Evolutionary conservation across 2,888 invertebrate genomes (phyloP).

Genomic region (Osmoderma eremita): DNA sequence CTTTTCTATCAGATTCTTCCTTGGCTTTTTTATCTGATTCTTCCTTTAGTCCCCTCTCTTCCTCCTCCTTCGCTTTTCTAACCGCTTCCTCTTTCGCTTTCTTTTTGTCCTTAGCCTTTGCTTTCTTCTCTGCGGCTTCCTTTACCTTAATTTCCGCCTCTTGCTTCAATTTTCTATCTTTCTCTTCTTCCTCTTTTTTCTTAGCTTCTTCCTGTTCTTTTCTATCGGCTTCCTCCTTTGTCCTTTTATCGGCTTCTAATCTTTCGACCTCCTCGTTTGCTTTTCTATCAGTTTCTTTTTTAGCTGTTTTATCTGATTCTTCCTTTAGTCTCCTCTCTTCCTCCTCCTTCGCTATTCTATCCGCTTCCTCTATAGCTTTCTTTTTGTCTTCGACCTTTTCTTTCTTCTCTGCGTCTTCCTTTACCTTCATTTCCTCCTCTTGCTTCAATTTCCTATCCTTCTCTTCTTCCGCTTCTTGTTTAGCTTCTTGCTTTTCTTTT

Average conservation of each 20-base stretch:
- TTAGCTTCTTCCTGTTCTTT: constrained; percentile 54
- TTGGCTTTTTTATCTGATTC: constrained; percentile 45
- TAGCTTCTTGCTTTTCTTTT: constrained; percentile 46
- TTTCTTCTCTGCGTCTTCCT: constrained; percentile 45
- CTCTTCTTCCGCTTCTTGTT: constrained; percentile 48
- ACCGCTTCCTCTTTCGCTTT: constrained; percentile 30
- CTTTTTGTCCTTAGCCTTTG: constrained; percentile 41
- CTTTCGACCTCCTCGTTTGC: constrained; percentile 56
- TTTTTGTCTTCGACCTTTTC: constrained; percentile 47
- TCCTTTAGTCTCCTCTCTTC: constrained; percentile 46
- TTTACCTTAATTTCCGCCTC: constrained; percentile 59
- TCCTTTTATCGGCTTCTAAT: constrained; percentile 46
- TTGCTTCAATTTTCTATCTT: too few species aligned
- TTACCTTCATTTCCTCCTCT: constrained; percentile 50
- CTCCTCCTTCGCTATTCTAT: constrained; percentile 48
- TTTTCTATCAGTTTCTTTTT: constrained; percentile 55
- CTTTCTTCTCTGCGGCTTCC: constrained; percentile 54
- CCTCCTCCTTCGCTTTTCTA: constrained; percentile 37
- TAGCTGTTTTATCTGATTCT: constrained; percentile 56
- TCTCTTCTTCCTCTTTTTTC: constrained; percentile 47
- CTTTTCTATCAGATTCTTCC: constrained; percentile 43
- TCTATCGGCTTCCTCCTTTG: constrained; percentile 58
- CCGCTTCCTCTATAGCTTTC: constrained; percentile 47
- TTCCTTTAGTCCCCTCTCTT: constrained; percentile 48
- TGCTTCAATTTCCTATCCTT: constrained; percentile 50